Base-by-base conservation (phyloP, 2,888 invertebrate species). In the Lobophora halterata region DNA sequence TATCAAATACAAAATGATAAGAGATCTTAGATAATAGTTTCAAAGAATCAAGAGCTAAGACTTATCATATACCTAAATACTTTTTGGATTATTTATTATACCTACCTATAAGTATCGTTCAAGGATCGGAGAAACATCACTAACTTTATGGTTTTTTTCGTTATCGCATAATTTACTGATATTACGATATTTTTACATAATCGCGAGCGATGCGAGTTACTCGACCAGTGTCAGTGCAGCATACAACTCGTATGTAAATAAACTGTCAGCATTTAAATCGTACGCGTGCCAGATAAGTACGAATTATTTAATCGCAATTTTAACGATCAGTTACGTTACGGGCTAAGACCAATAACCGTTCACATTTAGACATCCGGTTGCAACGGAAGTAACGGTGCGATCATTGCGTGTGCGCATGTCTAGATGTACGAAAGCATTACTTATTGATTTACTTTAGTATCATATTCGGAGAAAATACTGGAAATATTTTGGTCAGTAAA, bases 371-470 rank as follows among this genome's bases (percentile, higher is more conserved):
- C 55, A 58, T 68, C 67, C 67, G 63, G 63, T 42, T 71, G 59
- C 61, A 59, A 40, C 74, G 81, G 80, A 79, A 76, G 71, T 79
- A 74, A 80, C 77, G 70, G 79, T 65, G 63, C 45, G 36, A 51
- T 38, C 51, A 65, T 60, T 71, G 71, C 72, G 71, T 74, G 75
- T 29, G 19, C 11, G 1, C 11, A 13, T 7, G 29, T 28, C 32
- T 36, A 29, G 32, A 29, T 20, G 11, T 13, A 18, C 5, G 10
- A 17, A 35, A 8, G 17, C 8, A 23, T n/a, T n/a, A n/a, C n/a
- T n/a, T 16, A 7, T 16, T 17, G 6, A 29, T 28, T 29, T 24
- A 24, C 36, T 9, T 29, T 7, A 18, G 18, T 29, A 25, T 25
- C 18, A 4, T 7, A 17, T 29, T 13, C 8, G 9, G 9, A 24